Conservation (phyloP, 2,888 invertebrate species). For the Lamellibrachia satsuma region DNA sequence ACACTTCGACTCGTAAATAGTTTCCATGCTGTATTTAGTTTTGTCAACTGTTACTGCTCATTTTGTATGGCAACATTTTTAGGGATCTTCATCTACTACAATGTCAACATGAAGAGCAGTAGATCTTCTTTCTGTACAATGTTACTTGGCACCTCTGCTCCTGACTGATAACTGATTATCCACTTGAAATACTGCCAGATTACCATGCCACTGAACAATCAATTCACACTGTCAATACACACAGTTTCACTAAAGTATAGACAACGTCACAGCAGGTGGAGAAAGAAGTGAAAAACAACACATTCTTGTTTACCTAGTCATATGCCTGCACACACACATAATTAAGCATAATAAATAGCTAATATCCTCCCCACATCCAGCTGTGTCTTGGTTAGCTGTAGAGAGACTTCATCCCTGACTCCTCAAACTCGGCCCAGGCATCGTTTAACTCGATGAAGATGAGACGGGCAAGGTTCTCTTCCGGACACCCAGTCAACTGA, state of each 20-base stretch:
- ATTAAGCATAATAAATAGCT: neutral
- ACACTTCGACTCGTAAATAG: no score
- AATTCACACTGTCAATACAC: neutral
- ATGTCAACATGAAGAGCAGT: no score
- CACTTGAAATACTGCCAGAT: neutral
- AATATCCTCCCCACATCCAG: neutral
- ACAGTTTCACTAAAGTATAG: neutral
- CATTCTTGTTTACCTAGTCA: neutral
- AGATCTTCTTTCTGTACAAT: no score
- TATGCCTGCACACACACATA: neutral
- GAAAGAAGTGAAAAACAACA: neutral
- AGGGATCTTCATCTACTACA: no score
- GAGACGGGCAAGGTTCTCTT: conserved; percentile 92
- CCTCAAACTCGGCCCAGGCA: conserved; percentile 96
- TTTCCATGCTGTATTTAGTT: no score
- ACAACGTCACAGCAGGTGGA: neutral
- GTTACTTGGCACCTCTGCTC: no score
- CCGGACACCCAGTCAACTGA: conserved; percentile 90
- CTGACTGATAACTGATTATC: neutral
- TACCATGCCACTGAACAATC: neutral
- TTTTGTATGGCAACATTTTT: no score
- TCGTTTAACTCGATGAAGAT: conserved; percentile 99
- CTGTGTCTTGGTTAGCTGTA: conserved; percentile 23
- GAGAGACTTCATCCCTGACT: conserved; percentile 41
- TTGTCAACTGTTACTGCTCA: no score